Evolutionary conservation across 1,140 invertebrate genomes (phyloP).

Genomic region (Rhynchophorus ferrugineus): DNA sequence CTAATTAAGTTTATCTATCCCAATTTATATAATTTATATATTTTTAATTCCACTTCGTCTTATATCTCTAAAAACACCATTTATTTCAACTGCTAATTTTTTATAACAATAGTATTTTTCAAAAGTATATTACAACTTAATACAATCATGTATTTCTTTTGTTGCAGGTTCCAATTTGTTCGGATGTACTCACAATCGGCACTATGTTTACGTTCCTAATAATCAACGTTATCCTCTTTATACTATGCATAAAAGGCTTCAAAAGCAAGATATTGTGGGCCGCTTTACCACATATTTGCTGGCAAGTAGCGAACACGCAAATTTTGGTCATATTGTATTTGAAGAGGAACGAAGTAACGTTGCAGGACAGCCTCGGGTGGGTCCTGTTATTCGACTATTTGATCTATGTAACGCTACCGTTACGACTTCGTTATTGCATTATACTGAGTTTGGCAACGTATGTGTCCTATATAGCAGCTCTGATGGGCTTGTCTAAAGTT

Average conservation of each 20-base stretch:
- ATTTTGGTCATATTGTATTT: conserved; percentile 50
- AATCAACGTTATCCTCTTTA: conserved; percentile 46
- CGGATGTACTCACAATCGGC: conserved; percentile 44
- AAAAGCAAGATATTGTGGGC: conserved; percentile 45
- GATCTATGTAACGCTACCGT: conserved; percentile 75
- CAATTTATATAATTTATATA: too few relatives aligned
- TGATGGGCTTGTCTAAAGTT: conserved; percentile 45
- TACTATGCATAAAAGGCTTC: conserved; percentile 44
- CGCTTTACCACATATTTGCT: conserved; percentile 53
- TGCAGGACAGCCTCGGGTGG: conserved; percentile 63
- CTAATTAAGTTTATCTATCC: too few relatives aligned
- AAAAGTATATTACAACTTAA: too few relatives aligned
- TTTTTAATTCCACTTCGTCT: too few relatives aligned
- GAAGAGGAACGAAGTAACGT: conserved; percentile 47
- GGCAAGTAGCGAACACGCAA: conserved; percentile 54
- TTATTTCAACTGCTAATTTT: too few relatives aligned
- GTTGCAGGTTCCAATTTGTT: conserved; percentile 46
- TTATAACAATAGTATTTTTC: too few relatives aligned
- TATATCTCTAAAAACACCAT: too few relatives aligned
- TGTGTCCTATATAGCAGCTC: conserved; percentile 50
- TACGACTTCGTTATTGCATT: conserved; percentile 58
- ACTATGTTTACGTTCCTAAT: conserved; percentile 47
- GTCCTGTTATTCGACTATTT: conserved; percentile 73
- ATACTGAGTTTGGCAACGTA: conserved; percentile 52
- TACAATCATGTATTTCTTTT: not conserved